A percentile compares a stretch with the other conserved stretches of the same genome.
Evolutionary conservation across 2,113 vertebrate species (phyloP).

Genomic region (Helogale parvula): DNA sequence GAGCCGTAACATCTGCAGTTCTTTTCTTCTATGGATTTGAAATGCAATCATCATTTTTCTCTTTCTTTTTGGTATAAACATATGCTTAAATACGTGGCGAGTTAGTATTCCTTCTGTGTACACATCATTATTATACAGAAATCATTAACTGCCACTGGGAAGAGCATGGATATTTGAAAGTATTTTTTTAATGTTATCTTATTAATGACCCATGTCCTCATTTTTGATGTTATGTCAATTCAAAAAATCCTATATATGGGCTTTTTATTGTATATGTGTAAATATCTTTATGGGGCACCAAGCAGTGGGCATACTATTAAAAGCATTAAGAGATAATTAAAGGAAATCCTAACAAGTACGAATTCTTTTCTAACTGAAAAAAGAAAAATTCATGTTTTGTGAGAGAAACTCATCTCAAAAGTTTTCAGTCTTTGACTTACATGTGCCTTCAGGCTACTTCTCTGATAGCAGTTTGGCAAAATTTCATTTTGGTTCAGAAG

Average conservation of each 20-base stretch:
- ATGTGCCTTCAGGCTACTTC: neutral
- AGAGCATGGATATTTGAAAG: neutral
- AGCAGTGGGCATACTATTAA: neutral
- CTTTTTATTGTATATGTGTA: neutral
- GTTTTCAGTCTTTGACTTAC: neutral
- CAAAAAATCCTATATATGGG: neutral
- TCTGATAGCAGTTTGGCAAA: neutral
- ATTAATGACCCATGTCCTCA: neutral
- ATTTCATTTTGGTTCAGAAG: neutral
- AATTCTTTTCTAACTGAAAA: neutral
- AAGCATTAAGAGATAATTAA: neutral
- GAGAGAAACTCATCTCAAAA: conserved; percentile 32
- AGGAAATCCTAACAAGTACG: neutral
- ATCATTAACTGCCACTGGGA: neutral
- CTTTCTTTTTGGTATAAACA: neutral
- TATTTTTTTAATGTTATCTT: neutral
- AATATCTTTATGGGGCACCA: neutral
- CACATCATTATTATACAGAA: conserved; percentile 33
- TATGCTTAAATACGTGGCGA: neutral
- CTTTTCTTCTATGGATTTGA: neutral
- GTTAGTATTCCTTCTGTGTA: neutral
- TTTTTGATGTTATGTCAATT: neutral
- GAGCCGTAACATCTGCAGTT: conserved; percentile 66
- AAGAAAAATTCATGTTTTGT: neutral
- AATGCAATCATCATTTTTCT: neutral